phyloP scores from a whole-genome alignment of 2,113 vertebrate species.

The Platichthys stellatus region DNA sequence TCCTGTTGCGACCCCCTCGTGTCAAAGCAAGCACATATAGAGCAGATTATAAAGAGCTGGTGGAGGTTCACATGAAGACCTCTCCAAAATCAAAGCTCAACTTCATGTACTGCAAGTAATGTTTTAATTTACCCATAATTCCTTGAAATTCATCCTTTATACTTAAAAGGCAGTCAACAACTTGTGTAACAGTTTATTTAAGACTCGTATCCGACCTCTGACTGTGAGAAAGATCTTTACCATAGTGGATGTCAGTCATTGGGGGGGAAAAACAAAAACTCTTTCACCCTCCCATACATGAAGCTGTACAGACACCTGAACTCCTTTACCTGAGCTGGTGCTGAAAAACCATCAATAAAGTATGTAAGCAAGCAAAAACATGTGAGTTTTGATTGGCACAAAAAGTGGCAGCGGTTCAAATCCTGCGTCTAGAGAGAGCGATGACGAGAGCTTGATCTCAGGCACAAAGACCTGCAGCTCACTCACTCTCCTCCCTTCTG shows the following conservation, averaged over 20 bases:
- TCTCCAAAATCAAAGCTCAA: too few species aligned
- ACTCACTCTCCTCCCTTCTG: not conserved
- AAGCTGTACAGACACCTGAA: constrained; percentile 3
- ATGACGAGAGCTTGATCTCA: constrained; percentile 2
- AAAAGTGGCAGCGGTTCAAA: constrained; percentile 31
- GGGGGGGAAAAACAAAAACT: not conserved
- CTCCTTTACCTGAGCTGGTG: constrained; percentile 18
- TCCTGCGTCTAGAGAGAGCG: constrained; percentile 22
- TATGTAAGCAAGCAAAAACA: constrained; percentile 48
- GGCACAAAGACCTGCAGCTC: constrained; percentile 1
- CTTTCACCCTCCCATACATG: not conserved
- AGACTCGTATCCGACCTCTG: not conserved
- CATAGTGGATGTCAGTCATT: not conserved
- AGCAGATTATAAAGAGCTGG: too few species aligned
- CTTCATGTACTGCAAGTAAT: too few species aligned
- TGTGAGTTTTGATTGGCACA: constrained; percentile 33
- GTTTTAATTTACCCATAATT: not conserved
- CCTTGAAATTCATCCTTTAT: not conserved
- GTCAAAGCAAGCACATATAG: not conserved
- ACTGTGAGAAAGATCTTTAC: not conserved
- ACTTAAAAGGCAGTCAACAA: not conserved
- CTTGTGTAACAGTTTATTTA: not conserved
- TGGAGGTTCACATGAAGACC: too few species aligned
- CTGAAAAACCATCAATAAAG: constrained; percentile 39
- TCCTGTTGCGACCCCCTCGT: not conserved